phyloP scores from a whole-genome alignment of 2,888 invertebrate genomes.

The Corbicula japonica region DNA sequence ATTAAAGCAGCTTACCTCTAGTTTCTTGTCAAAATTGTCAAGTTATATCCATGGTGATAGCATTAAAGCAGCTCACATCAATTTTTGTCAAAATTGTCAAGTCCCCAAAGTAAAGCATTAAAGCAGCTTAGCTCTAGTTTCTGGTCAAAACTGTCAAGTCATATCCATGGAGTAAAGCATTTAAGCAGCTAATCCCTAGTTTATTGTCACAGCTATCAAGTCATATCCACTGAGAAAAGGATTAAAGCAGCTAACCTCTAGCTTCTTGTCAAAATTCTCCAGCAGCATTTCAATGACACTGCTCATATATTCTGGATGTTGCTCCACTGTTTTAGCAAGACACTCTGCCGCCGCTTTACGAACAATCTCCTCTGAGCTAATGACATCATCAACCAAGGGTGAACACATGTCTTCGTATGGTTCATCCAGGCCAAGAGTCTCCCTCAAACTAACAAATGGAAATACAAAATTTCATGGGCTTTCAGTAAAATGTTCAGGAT shows the following conservation, averaged over 20 bases:
- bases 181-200: constrained; percentile 89
- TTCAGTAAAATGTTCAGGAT: background rate
- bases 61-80: too few relatives aligned
- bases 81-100: too few relatives aligned
- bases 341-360: constrained; percentile 94
- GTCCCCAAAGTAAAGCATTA: too few relatives aligned
- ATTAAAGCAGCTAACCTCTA: constrained; percentile 33
- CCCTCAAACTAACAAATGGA: constrained; percentile 78
- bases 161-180: too few relatives aligned
- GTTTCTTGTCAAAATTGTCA: constrained; percentile 41
- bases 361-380: constrained; percentile 93
- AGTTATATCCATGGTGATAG: too few relatives aligned
- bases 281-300: constrained; percentile 90
- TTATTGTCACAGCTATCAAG: too few relatives aligned
- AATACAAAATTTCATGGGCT: background rate
- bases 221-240: too few relatives aligned
- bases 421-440: constrained; percentile 75
- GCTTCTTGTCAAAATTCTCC: constrained; percentile 89
- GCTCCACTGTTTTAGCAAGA: constrained; percentile 88
- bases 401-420: constrained; percentile 78
- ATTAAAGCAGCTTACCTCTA: constrained; percentile 33
- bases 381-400: constrained; percentile 87
- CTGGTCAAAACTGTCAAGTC: too few relatives aligned
- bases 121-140: too few relatives aligned
- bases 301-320: constrained; percentile 88